Percentiles rank a stretch among this genome's conserved stretches.
phyloP scores from a whole-genome alignment of 2,888 invertebrate genomes.

The Spialia ferax region DNA sequence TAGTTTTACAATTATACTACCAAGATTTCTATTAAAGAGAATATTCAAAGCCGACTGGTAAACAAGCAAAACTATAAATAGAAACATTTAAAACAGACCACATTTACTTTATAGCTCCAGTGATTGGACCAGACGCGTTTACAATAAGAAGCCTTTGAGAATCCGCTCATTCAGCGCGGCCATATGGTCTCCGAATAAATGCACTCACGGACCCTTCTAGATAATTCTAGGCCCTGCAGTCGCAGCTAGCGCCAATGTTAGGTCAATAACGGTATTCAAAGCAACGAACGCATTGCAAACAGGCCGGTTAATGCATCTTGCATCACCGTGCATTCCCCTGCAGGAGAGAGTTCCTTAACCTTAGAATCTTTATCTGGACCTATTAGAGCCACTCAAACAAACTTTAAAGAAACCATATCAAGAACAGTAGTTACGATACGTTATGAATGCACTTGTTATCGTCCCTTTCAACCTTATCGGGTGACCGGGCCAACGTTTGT shows the following conservation, averaged over 20 bases:
- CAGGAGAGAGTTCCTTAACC: slow-evolving; percentile 59
- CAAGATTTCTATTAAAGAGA: not conserved
- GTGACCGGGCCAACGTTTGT: slow-evolving; percentile 71
- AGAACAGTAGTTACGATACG: slow-evolving; percentile 58
- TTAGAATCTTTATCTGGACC: slow-evolving; percentile 59
- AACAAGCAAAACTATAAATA: not conserved
- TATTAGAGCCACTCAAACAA: slow-evolving; percentile 54
- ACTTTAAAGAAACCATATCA: slow-evolving; percentile 38
- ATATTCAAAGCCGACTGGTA: not conserved
- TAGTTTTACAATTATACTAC: not conserved
- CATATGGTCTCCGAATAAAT: slow-evolving; percentile 37
- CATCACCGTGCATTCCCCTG: slow-evolving; percentile 59
- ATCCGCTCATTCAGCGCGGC: slow-evolving; percentile 18
- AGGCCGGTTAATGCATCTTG: slow-evolving; percentile 68
- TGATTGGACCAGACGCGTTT: slow-evolving; percentile 39
- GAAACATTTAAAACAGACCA: not conserved
- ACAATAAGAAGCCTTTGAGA: slow-evolving; percentile 33
- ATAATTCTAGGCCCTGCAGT: slow-evolving; percentile 44
- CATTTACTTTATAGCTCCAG: slow-evolving; percentile 22
- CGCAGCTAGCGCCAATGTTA: slow-evolving; percentile 55
- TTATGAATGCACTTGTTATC: slow-evolving; percentile 75
- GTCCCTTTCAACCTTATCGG: slow-evolving; percentile 68
- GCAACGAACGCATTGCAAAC: slow-evolving; percentile 71
- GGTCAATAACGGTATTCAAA: slow-evolving; percentile 76
- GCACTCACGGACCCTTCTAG: slow-evolving; percentile 34